Percentiles rank a stretch among this genome's conserved stretches.
phyloP scores from a whole-genome alignment of 2,888 invertebrate species.

The Leptinotarsa tumamoca region DNA sequence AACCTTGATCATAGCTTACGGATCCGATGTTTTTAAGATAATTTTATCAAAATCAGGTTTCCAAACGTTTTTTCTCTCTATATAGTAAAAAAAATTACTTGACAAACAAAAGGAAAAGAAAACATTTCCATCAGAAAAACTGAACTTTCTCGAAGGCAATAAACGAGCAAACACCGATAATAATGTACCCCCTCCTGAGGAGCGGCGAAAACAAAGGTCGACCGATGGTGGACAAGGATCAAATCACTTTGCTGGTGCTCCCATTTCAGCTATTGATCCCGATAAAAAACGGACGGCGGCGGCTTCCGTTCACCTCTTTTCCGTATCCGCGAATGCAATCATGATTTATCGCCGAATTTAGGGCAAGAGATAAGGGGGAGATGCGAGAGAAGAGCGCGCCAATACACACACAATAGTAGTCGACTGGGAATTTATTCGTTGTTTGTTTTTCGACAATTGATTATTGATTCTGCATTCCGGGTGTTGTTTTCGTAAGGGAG shows the following conservation, averaged over 20 bases:
- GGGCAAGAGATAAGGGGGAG: conserved; percentile 49
- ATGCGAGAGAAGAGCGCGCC: conserved; percentile 35
- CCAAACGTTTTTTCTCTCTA: too few species aligned
- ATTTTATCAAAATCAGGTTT: too few species aligned
- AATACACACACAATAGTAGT: conserved; percentile 27
- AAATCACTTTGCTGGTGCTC: neutral
- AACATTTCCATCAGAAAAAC: neutral
- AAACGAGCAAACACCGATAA: neutral
- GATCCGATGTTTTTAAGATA: too few species aligned
- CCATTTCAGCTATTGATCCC: conserved; percentile 6
- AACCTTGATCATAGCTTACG: too few species aligned
- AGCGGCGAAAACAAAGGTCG: conserved; percentile 1
- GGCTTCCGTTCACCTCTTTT: conserved; percentile 27
- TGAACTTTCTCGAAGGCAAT: neutral
- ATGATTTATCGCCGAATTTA: conserved; percentile 55
- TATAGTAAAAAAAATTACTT: too few species aligned
- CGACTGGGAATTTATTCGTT: conserved; percentile 49
- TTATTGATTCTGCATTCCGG: conserved; percentile 38
- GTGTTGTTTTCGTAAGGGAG: conserved; percentile 19
- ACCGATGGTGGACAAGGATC: neutral
- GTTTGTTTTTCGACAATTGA: conserved; percentile 51
- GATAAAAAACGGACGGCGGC: conserved; percentile 18
- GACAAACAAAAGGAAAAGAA: too few species aligned
- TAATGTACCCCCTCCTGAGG: neutral
- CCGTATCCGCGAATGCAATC: conserved; percentile 40